These are phyloP conservation scores for Lethrus apterus DNA, from an alignment of 1,140 invertebrate species.

Conservation along the genomic window DNA sequence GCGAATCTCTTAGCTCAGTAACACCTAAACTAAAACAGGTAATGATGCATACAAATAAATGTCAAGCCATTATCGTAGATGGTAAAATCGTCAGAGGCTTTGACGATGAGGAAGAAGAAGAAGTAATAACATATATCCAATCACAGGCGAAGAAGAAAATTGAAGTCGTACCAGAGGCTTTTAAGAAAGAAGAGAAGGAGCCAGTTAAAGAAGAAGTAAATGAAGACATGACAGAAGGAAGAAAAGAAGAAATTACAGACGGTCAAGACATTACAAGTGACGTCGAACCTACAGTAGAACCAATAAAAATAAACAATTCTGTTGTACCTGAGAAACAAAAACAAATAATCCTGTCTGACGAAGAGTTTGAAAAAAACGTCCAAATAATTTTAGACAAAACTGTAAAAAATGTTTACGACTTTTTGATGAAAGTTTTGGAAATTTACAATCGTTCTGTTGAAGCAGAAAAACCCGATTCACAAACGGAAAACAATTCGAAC, in stretches of 20 bases:
- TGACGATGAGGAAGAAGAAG: neutral
- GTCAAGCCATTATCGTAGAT: constrained; percentile 2
- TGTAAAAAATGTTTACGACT: constrained; percentile 11
- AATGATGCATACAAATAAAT: constrained; percentile 1
- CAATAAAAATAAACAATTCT: neutral
- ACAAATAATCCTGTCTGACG: constrained; percentile 3
- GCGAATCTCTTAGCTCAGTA: constrained; percentile 9
- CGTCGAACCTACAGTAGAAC: neutral
- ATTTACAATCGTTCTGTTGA: constrained; percentile 3
- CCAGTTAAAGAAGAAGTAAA: neutral
- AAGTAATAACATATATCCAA: neutral
- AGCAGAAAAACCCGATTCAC: too few species aligned
- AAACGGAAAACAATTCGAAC: too few species aligned
- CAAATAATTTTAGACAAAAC: constrained; percentile 13
- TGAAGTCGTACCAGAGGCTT: neutral
- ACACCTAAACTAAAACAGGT: neutral
- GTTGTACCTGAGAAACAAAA: neutral
- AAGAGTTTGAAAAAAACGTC: constrained; percentile 11
- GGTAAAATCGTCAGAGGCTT: neutral
- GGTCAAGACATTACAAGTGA: neutral
- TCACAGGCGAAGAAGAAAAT: neutral
- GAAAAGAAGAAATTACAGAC: neutral
- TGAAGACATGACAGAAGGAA: neutral
- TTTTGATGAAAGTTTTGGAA: constrained; percentile 10
- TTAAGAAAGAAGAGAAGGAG: neutral